Percentiles rank a stretch among this genome's conserved stretches.
These are phyloP conservation scores for Oligia strigilis DNA, from an alignment of 2,888 invertebrate genomes.

Conservation along the genomic window DNA sequence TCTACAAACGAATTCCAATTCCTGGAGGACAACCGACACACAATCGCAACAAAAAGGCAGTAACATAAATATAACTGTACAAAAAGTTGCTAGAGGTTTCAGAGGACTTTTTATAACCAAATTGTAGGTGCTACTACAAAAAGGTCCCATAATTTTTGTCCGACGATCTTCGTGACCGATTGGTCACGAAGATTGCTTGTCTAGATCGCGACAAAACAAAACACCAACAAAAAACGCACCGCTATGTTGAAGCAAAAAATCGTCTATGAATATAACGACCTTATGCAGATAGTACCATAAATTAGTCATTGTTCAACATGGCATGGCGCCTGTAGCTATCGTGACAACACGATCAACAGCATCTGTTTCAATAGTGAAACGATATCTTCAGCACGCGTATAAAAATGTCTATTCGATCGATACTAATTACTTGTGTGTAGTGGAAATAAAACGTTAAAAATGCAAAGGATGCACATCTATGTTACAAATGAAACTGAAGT, in stretches of 20 bases:
- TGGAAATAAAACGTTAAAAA: conserved; percentile 14
- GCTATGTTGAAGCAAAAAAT: conserved; percentile 60
- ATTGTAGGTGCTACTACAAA: conserved; percentile 45
- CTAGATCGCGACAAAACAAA: conserved; percentile 58
- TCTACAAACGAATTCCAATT: conserved; percentile 37
- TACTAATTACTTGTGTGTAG: conserved; percentile 7
- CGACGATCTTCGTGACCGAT: conserved; percentile 22
- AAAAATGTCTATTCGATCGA: conserved; percentile 25
- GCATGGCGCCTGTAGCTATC: conserved; percentile 37
- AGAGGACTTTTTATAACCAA: conserved; percentile 35
- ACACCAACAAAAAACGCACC: conserved; percentile 64
- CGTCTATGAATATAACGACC: conserved; percentile 67
- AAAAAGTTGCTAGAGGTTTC: conserved; percentile 32
- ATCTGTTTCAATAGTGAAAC: conserved; percentile 58
- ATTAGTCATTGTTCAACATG: conserved; percentile 69
- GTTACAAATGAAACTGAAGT: conserved; percentile 20
- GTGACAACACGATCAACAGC: conserved; percentile 35
- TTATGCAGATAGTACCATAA: conserved; percentile 58
- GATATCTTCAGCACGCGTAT: conserved; percentile 48
- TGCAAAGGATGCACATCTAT: conserved; percentile 23
- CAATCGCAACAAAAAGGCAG: conserved; percentile 29
- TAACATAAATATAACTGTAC: conserved; percentile 26
- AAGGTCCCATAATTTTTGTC: conserved; percentile 47
- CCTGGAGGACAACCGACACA: conserved; percentile 25
- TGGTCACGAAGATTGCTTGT: conserved; percentile 51